A percentile compares a stretch with the other conserved stretches of the same genome.
These are phyloP conservation scores for Acromyrmex echinatior DNA, from an alignment of 1,140 invertebrate genomes.

Conservation along the genomic window DNA sequence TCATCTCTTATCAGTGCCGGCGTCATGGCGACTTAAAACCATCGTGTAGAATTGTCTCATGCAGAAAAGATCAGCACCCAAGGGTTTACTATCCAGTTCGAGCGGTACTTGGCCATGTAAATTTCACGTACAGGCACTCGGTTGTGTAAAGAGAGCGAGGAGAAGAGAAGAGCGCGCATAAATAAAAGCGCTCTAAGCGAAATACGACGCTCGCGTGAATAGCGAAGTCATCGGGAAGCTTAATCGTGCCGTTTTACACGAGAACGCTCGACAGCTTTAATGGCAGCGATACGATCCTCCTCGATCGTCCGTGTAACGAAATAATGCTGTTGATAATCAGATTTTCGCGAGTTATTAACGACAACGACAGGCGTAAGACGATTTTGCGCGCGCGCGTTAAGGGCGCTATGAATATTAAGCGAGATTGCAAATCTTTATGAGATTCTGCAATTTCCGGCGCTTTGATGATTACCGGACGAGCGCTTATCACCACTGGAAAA, in stretches of 20 bases:
- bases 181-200: constrained; percentile 55
- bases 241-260: constrained; percentile 34
- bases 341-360: constrained; percentile 48
- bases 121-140: constrained; percentile 42
- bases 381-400: constrained; percentile 1
- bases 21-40: constrained; percentile 1
- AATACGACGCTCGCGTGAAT: constrained; percentile 30
- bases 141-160: constrained; percentile 9
- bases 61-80: constrained; percentile 50
- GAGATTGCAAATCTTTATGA: constrained; percentile 58
- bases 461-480: constrained; percentile 40
- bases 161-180: background rate
- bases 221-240: constrained; percentile 49
- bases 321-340: constrained; percentile 55
- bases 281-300: constrained; percentile 5
- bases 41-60: constrained; percentile 14
- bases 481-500: constrained; percentile 39
- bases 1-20: constrained; percentile 33
- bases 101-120: constrained; percentile 52
- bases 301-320: constrained; percentile 36
- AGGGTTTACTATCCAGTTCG: constrained; percentile 29
- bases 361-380: constrained; percentile 24
- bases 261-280: constrained; percentile 52
- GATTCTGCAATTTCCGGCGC: constrained; percentile 60
- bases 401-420: constrained; percentile 58